Evolutionary conservation across 2,113 vertebrate genomes (phyloP).

Genomic region (Pedetes capensis): DNA sequence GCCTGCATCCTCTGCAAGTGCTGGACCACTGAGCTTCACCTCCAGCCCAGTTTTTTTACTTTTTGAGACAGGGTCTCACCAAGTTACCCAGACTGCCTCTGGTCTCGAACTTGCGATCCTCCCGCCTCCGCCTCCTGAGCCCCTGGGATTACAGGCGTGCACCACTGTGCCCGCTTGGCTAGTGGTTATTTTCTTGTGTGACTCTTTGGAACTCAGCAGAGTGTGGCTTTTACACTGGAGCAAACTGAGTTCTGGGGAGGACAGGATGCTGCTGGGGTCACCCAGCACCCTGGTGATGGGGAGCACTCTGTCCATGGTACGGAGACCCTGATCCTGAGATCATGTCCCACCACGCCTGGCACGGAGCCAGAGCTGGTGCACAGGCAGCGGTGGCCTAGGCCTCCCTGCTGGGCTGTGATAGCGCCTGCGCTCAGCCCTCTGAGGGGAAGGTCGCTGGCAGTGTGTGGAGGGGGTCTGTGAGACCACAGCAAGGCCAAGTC

Average conservation of each 20-base stretch:
- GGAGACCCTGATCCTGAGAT: not conserved
- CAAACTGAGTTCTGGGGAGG: not conserved
- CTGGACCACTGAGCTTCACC: too few relatives aligned
- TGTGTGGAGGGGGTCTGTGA: not conserved
- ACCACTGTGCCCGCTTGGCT: too few relatives aligned
- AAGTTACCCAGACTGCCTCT: too few relatives aligned
- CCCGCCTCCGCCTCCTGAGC: too few relatives aligned
- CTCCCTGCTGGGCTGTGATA: not conserved
- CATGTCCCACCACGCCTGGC: too few relatives aligned
- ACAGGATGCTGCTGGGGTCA: not conserved
- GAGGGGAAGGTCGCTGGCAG: not conserved
- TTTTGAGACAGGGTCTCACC: too few relatives aligned
- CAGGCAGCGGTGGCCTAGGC: not conserved
- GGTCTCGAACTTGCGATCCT: too few relatives aligned
- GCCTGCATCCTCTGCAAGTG: too few relatives aligned
- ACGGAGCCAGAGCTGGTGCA: accelerated
- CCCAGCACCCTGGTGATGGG: not conserved
- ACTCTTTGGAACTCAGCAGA: slow-evolving; percentile 26
- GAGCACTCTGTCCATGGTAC: too few relatives aligned
- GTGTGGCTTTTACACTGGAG: not conserved
- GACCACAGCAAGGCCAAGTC: not conserved
- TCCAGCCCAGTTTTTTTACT: too few relatives aligned
- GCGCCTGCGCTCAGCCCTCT: too few relatives aligned
- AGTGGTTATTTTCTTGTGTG: slow-evolving; percentile 50
- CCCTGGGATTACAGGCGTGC: too few relatives aligned